Evolutionary conservation across 2,113 vertebrate genomes (phyloP).

Genomic region (Gavialis gangeticus): DNA sequence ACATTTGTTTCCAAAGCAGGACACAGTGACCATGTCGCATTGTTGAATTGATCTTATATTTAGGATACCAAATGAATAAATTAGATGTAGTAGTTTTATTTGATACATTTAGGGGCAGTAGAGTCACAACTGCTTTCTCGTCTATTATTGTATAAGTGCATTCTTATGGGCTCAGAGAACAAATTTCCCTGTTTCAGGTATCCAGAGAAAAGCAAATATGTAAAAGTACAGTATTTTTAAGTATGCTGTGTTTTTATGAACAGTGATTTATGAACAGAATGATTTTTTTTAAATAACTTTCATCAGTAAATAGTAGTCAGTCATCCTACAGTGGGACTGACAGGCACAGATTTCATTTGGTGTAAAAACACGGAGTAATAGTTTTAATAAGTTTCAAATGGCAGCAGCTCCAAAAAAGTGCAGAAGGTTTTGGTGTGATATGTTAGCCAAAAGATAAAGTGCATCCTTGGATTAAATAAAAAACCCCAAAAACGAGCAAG

Average conservation of each 20-base stretch:
- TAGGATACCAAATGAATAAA: neutral
- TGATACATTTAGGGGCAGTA: neutral
- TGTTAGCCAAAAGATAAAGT: slow-evolving; percentile 24
- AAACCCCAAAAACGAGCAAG: neutral
- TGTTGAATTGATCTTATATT: slow-evolving; percentile 1
- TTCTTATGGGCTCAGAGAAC: neutral
- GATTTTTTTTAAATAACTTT: neutral
- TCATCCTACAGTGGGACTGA: neutral
- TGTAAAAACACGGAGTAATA: neutral
- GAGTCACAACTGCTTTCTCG: neutral
- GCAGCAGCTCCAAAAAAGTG: neutral
- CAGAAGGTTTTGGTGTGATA: slow-evolving; percentile 4
- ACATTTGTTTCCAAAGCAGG: slow-evolving; percentile 27
- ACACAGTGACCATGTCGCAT: neutral
- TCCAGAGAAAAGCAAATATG: neutral
- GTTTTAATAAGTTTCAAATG: neutral
- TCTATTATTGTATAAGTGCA: neutral
- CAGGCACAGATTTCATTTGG: slow-evolving; percentile 12
- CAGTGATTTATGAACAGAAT: neutral
- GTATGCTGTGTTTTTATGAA: neutral
- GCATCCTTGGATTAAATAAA: slow-evolving; percentile 13
- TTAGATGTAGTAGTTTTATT: neutral
- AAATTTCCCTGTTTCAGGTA: neutral
- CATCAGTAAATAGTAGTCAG: neutral
- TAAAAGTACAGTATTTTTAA: neutral